Conservation (phyloP, 2,888 invertebrate genomes). For the Gymnosoma rotundatum region DNA sequence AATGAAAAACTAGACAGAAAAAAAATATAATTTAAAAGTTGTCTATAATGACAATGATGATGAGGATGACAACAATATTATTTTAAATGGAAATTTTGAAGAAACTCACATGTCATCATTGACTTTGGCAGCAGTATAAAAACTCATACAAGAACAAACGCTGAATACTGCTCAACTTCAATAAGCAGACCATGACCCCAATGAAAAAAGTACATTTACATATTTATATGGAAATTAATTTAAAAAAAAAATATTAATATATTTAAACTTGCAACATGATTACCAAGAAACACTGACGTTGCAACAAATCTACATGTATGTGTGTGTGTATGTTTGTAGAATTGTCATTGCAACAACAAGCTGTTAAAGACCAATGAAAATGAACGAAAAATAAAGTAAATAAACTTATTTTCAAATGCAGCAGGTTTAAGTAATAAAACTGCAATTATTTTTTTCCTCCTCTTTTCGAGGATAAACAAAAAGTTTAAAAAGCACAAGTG, state of each 20-base stretch:
- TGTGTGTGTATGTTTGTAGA: too few relatives aligned
- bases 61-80: conserved; percentile 33
- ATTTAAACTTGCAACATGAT: conserved; percentile 36
- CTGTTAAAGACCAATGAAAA: conserved; percentile 32
- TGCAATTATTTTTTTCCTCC: conserved; percentile 49
- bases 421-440: conserved; percentile 68
- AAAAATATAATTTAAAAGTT: conserved; percentile 1
- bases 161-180: conserved; percentile 15
- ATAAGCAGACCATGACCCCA: conserved; percentile 65
- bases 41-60: conserved; percentile 1
- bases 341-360: conserved; percentile 16
- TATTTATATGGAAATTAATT: conserved; percentile 30
- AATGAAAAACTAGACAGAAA: conserved; percentile 11
- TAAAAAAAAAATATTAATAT: not conserved
- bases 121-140: not conserved
- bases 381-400: conserved; percentile 33
- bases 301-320: not conserved
- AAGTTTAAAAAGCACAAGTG: conserved; percentile 49
- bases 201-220: conserved; percentile 59
- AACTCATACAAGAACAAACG: not conserved
- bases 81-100: conserved; percentile 55
- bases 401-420: conserved; percentile 5
- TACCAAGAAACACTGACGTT: conserved; percentile 17
- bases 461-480: conserved; percentile 36
- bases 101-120: conserved; percentile 64